These are phyloP conservation scores for Psix sp. DNA, from an alignment of 1,140 invertebrate genomes.

Conservation along the genomic window DNA sequence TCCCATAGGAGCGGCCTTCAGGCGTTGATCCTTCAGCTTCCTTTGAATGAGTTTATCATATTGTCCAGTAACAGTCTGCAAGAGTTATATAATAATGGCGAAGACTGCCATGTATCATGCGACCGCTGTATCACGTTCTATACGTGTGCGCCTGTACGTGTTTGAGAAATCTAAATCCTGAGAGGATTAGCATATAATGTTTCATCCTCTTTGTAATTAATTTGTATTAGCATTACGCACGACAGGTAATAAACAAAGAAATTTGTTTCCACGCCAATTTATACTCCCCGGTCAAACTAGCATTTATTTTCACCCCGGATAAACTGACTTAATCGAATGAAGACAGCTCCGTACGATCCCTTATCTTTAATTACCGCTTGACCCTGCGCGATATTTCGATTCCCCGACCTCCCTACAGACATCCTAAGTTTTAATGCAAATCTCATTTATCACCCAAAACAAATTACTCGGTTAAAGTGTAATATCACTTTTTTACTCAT, in stretches of 20 bases:
- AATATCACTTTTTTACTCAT: too few species aligned
- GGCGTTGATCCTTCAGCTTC: slow-evolving; percentile 57
- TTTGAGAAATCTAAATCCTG: slow-evolving; percentile 43
- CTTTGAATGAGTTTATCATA: slow-evolving; percentile 61
- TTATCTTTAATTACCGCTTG: slow-evolving; percentile 43
- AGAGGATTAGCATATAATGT: slow-evolving; percentile 52
- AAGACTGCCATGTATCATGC: slow-evolving; percentile 32
- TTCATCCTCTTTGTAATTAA: slow-evolving; percentile 53
- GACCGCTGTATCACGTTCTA: slow-evolving; percentile 5
- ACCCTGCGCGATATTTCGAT: slow-evolving; percentile 10
- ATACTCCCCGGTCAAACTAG: slow-evolving; percentile 22
- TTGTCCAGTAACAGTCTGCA: slow-evolving; percentile 55
- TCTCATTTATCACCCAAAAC: too few species aligned
- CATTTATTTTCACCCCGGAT: slow-evolving; percentile 30
- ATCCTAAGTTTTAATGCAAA: too few species aligned
- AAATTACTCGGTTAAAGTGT: too few species aligned
- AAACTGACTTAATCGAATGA: slow-evolving; percentile 42
- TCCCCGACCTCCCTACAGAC: neutral
- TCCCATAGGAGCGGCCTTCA: slow-evolving; percentile 53
- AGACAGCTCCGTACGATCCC: slow-evolving; percentile 21
- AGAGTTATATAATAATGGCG: slow-evolving; percentile 55
- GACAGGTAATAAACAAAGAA: slow-evolving; percentile 53
- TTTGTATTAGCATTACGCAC: slow-evolving; percentile 49
- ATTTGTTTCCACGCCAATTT: slow-evolving; percentile 37
- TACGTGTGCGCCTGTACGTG: neutral